Percentiles rank a stretch among this genome's conserved stretches.
These are phyloP conservation scores for Leucosticte australis DNA, from an alignment of 2,113 vertebrate genomes.

Conservation along the genomic window DNA sequence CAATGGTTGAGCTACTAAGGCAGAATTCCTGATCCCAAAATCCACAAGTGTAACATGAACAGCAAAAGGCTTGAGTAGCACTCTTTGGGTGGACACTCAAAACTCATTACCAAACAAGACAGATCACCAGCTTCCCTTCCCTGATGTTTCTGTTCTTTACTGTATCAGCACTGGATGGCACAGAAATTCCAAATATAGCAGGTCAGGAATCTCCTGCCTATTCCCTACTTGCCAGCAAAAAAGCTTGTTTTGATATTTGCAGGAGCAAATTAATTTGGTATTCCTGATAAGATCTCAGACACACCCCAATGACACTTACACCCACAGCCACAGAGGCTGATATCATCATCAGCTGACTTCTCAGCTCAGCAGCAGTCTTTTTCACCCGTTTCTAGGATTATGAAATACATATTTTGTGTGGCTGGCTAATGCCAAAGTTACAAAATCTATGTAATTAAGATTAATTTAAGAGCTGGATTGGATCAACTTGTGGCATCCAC, in stretches of 20 bases:
- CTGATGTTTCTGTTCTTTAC: background rate
- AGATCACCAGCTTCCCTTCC: background rate
- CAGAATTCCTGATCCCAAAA: background rate
- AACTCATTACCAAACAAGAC: background rate
- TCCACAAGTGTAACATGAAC: background rate
- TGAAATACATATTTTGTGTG: conserved; percentile 72
- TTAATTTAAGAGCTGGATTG: conserved; percentile 80
- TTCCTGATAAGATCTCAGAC: conserved; percentile 63
- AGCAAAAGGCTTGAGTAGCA: background rate
- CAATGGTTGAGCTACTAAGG: background rate
- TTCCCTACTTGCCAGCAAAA: conserved; percentile 49
- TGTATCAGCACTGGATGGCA: background rate
- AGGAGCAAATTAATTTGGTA: conserved; percentile 73
- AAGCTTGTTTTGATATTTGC: conserved; percentile 67
- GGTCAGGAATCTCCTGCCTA: conserved; percentile 14
- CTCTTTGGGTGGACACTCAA: background rate
- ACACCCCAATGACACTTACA: conserved; percentile 71
- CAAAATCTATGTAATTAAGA: conserved; percentile 82
- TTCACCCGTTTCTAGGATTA: conserved; percentile 72
- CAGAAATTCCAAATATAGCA: conserved; percentile 37
- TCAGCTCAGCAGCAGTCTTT: conserved; percentile 59
- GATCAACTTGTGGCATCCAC: conserved; percentile 77
- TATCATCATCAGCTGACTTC: conserved; percentile 74
- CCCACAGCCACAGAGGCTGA: conserved; percentile 61
- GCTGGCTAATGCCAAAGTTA: conserved; percentile 77